A percentile compares a stretch with the other conserved stretches of the same genome.
These are phyloP conservation scores for Ranitomeya variabilis DNA, from an alignment of 2,113 vertebrate genomes.

Conservation along the genomic window DNA sequence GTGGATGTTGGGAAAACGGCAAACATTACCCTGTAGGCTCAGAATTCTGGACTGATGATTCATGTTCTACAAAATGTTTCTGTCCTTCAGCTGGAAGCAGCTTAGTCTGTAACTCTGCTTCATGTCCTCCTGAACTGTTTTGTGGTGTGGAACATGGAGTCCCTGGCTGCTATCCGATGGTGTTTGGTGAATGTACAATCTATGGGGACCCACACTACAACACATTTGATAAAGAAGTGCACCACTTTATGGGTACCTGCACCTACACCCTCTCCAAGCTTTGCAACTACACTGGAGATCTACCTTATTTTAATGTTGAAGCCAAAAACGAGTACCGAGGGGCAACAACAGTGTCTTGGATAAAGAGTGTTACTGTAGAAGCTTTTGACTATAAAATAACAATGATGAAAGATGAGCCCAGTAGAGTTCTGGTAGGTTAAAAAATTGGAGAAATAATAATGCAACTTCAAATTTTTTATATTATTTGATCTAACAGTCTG, in stretches of 20 bases:
- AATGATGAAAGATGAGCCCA: constrained; percentile 69
- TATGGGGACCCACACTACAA: constrained; percentile 73
- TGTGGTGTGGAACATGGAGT: constrained; percentile 66
- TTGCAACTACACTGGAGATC: constrained; percentile 66
- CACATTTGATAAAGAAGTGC: constrained; percentile 78
- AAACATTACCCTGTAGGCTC: constrained; percentile 65
- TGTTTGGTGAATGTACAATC: constrained; percentile 73
- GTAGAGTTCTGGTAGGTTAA: constrained; percentile 75
- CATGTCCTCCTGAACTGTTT: constrained; percentile 67
- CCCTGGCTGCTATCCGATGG: constrained; percentile 55
- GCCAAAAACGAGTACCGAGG: constrained; percentile 73
- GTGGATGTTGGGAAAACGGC: constrained; percentile 64
- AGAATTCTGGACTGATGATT: constrained; percentile 74
- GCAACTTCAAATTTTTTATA: neutral
- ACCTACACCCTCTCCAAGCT: constrained; percentile 77
- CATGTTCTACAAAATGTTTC: constrained; percentile 69
- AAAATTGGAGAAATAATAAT: neutral
- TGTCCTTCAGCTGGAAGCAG: constrained; percentile 68
- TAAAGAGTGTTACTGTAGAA: constrained; percentile 72
- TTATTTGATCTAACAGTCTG: neutral
- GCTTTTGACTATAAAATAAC: constrained; percentile 65
- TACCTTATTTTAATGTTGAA: constrained; percentile 77
- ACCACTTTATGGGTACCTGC: constrained; percentile 76
- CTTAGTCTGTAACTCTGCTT: constrained; percentile 70
- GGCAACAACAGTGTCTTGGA: constrained; percentile 64